phyloP scores from a whole-genome alignment of 2,113 vertebrate genomes.

The Antennarius striatus region DNA sequence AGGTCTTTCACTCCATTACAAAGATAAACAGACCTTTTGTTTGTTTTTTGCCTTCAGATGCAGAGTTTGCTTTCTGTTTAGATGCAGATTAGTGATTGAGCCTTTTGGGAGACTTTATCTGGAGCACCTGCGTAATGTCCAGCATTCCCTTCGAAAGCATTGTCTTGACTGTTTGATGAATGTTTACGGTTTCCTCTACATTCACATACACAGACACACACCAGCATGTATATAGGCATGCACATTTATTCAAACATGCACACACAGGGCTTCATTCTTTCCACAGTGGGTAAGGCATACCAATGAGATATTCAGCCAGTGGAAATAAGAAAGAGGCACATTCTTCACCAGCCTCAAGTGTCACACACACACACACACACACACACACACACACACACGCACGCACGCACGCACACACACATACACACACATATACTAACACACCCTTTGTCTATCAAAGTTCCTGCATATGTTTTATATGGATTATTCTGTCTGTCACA shows the following conservation, averaged over 20 bases:
- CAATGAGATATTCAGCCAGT: constrained; percentile 61
- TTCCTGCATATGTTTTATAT: constrained; percentile 39
- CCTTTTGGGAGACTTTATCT: constrained; percentile 55
- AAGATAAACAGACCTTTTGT: constrained; percentile 29
- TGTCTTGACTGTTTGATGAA: constrained; percentile 53
- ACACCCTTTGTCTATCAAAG: constrained; percentile 17
- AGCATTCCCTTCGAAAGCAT: constrained; percentile 31
- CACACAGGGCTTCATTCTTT: constrained; percentile 58
- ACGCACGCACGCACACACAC: constrained; percentile 3
- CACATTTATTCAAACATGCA: constrained; percentile 23
- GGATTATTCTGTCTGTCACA: constrained; percentile 36
- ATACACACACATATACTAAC: constrained; percentile 4
- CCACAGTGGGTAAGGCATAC: constrained; percentile 56
- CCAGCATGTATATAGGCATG: not conserved
- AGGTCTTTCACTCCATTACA: constrained; percentile 20
- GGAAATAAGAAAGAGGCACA: constrained; percentile 54
- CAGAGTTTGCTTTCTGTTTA: constrained; percentile 26
- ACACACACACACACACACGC: constrained; percentile 18
- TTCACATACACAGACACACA: constrained; percentile 3
- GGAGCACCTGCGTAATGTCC: constrained; percentile 51
- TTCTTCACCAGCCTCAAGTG: constrained; percentile 55
- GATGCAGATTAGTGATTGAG: constrained; percentile 46
- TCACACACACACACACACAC: constrained; percentile 22
- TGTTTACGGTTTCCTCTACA: constrained; percentile 45
- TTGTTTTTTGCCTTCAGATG: constrained; percentile 27